Evolutionary conservation across 2,888 invertebrate genomes (phyloP).

Genomic region (Mythimna loreyi): DNA sequence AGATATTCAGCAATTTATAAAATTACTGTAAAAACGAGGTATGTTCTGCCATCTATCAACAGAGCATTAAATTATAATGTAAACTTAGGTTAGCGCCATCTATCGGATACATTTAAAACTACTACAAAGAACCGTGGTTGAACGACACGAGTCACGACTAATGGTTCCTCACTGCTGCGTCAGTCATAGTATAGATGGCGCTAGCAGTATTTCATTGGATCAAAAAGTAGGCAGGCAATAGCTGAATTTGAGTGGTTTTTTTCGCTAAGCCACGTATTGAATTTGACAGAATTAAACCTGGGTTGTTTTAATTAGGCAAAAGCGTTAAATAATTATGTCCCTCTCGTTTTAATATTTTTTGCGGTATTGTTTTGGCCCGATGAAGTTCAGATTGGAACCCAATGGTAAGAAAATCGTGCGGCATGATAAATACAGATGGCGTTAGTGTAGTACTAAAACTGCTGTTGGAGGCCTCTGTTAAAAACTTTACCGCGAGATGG

Average conservation of each 20-base stretch:
- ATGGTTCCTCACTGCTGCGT: background rate
- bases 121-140: conserved; percentile 57
- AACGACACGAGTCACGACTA: background rate
- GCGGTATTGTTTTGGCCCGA: too few species aligned
- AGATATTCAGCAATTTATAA: background rate
- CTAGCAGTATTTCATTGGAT: conserved; percentile 26
- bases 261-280: background rate
- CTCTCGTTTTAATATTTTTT: too few species aligned
- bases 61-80: background rate
- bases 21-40: background rate
- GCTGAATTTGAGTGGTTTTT: background rate
- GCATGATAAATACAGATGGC: background rate
- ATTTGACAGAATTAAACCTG: background rate
- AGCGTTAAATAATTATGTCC: background rate
- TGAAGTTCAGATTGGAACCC: too few species aligned
- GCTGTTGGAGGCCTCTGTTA: background rate
- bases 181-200: conserved; percentile 61
- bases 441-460: background rate
- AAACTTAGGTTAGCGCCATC: conserved; percentile 49
- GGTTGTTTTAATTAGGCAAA: background rate
- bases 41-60: conserved; percentile 30
- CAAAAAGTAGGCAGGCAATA: too few species aligned
- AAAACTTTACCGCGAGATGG: background rate
- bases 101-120: conserved; percentile 24
- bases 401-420: too few species aligned